phyloP scores from a whole-genome alignment of 53 echinoderm and acorn worm species.

The Arbacia lixula region DNA sequence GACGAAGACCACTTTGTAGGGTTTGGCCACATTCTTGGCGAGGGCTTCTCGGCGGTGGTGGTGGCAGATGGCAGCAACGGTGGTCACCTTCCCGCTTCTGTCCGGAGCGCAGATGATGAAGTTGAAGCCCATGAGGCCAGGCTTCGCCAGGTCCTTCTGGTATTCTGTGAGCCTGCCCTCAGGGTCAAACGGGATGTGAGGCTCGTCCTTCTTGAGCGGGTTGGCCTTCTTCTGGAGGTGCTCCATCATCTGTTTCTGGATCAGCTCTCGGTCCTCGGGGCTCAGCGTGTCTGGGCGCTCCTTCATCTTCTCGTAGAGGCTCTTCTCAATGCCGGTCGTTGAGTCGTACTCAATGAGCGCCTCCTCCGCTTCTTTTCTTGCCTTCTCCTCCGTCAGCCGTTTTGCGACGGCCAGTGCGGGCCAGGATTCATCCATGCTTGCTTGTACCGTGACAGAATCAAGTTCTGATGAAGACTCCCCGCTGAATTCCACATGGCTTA shows the following conservation, averaged over 20 bases:
- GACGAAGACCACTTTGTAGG: constrained; percentile 33
- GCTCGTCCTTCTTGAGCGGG: constrained; percentile 25
- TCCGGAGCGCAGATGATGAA: constrained; percentile 54
- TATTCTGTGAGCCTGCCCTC: constrained; percentile 14
- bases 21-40: constrained; percentile 1
- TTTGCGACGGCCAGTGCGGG: constrained; percentile 37
- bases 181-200: constrained; percentile 11
- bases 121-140: constrained; percentile 50
- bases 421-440: constrained; percentile 1
- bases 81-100: constrained; percentile 32
- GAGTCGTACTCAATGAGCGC: constrained; percentile 31
- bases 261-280: not conserved
- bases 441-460: constrained; percentile 6
- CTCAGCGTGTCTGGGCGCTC: not conserved
- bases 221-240: constrained; percentile 31
- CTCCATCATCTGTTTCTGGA: constrained; percentile 25
- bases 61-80: constrained; percentile 18
- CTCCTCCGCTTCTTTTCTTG: constrained; percentile 21
- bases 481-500: not conserved
- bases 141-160: constrained; percentile 42
- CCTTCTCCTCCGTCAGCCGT: constrained; percentile 8
- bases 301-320: constrained; percentile 21
- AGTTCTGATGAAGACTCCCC: not conserved
- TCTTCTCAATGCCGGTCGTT: constrained; percentile 38
- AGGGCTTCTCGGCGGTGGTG: constrained; percentile 8